These are phyloP conservation scores for Lasioglossum zephyrum DNA, from an alignment of 2,888 invertebrate genomes.

Conservation along the genomic window DNA sequence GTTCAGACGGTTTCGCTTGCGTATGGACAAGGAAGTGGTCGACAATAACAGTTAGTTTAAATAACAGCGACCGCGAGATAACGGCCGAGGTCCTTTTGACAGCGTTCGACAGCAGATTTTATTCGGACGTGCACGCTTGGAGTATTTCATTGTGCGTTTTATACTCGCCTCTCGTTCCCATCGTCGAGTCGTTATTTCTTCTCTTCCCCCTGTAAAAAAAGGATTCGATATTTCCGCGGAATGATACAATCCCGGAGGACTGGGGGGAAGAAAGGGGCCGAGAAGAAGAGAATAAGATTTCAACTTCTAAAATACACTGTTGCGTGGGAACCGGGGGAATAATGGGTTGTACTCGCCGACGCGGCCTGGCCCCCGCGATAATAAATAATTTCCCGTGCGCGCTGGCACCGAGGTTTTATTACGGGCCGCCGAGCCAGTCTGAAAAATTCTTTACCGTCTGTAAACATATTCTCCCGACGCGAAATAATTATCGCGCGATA, in stretches of 20 bases:
- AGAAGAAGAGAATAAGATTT: conserved; percentile 20
- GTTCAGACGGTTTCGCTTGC: too few relatives aligned
- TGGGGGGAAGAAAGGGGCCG: background rate
- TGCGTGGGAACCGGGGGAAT: conserved; percentile 44
- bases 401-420: conserved; percentile 23
- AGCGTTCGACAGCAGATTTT: conserved; percentile 46
- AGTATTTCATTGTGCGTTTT: conserved; percentile 55
- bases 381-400: conserved; percentile 48
- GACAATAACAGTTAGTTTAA: conserved; percentile 32
- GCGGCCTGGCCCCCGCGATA: conserved; percentile 22
- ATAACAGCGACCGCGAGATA: conserved; percentile 15
- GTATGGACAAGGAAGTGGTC: background rate
- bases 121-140: conserved; percentile 31
- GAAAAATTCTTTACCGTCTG: conserved; percentile 7
- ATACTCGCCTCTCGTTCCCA: conserved; percentile 54
- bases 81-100: conserved; percentile 6
- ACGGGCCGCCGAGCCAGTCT: conserved; percentile 15
- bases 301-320: conserved; percentile 49
- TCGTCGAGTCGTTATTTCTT: conserved; percentile 48
- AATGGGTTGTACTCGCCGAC: conserved; percentile 2
- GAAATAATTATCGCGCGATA: conserved; percentile 9
- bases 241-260: conserved; percentile 18
- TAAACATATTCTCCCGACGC: background rate
- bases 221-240: conserved; percentile 50
- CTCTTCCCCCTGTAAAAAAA: conserved; percentile 30